phyloP scores from a whole-genome alignment of 2,113 vertebrate species.

The Hipposideros armiger region DNA sequence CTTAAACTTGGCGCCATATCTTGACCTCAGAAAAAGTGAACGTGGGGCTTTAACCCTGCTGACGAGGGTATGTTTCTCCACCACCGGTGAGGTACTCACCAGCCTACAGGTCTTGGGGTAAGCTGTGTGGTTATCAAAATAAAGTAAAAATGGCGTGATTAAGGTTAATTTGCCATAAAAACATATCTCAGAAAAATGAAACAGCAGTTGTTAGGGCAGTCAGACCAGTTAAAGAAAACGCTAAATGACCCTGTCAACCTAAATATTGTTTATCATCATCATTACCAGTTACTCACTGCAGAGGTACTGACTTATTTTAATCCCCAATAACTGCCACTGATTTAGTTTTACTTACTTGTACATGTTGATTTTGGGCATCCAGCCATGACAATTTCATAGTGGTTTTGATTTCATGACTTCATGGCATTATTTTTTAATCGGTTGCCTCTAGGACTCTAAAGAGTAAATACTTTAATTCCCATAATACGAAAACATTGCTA shows the following conservation, averaged over 20 bases:
- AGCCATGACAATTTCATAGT: neutral
- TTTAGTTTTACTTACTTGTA: neutral
- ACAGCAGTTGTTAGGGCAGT: neutral
- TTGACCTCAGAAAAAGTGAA: neutral
- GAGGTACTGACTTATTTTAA: neutral
- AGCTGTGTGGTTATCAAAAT: neutral
- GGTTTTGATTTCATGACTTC: slow-evolving; percentile 37
- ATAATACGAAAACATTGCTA: neutral
- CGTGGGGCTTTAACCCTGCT: neutral
- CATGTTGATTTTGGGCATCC: neutral
- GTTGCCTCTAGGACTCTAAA: slow-evolving; percentile 8
- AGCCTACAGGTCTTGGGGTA: neutral
- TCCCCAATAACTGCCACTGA: neutral
- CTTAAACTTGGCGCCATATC: neutral
- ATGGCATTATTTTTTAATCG: slow-evolving; percentile 46
- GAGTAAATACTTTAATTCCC: neutral
- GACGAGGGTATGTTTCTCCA: too few species aligned
- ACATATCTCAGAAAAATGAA: neutral
- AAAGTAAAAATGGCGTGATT: slow-evolving; percentile 29
- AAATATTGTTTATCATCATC: neutral
- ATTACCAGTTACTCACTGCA: neutral
- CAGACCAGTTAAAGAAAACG: neutral
- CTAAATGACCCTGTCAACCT: neutral
- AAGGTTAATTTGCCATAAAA: slow-evolving; percentile 48
- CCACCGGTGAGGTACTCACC: neutral